These are phyloP conservation scores for Etheostoma spectabile DNA, from an alignment of 2,113 vertebrate genomes.

Conservation along the genomic window DNA sequence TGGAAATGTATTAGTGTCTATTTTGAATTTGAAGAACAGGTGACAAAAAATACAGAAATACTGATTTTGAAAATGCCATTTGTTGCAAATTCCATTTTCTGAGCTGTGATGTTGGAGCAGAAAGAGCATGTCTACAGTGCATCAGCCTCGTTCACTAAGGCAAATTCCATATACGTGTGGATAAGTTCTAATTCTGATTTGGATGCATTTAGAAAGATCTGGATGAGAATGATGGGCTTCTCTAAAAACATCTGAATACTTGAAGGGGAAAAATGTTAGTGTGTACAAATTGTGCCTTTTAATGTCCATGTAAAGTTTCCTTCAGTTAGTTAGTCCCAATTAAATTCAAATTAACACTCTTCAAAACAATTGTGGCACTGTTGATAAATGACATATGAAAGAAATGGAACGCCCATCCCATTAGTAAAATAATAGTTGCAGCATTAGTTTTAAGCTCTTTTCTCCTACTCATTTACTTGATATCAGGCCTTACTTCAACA, in stretches of 20 bases:
- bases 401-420: background rate
- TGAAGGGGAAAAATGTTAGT: background rate
- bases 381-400: background rate
- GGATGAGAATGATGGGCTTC: background rate
- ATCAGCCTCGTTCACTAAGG: background rate
- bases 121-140: background rate
- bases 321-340: background rate
- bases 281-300: background rate
- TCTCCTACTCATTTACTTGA: background rate
- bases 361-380: background rate
- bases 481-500: slow-evolving; percentile 12
- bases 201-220: background rate
- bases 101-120: background rate
- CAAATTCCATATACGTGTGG: too few relatives aligned
- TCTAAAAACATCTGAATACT: background rate
- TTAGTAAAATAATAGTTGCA: background rate
- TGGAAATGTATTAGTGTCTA: background rate
- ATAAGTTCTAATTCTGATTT: background rate
- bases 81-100: background rate
- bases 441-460: background rate
- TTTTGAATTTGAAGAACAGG: background rate
- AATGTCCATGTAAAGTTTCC: background rate
- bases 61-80: background rate
- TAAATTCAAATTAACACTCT: background rate
- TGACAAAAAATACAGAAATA: background rate